These are phyloP conservation scores for Drosophila teissieri DNA, from an alignment of 1,140 invertebrate genomes.

Conservation along the genomic window DNA sequence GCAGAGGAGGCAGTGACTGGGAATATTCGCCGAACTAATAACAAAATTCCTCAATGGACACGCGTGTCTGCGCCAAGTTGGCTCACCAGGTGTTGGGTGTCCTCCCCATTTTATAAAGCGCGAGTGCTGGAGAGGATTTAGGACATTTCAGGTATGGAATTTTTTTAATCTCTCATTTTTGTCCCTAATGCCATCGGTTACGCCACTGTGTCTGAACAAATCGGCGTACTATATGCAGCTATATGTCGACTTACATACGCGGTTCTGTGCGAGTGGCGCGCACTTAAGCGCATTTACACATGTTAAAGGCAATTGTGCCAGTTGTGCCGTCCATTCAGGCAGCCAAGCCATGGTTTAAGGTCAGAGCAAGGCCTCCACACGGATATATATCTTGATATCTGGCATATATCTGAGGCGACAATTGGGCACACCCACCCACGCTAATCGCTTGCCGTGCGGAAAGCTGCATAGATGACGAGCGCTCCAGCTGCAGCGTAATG, in stretches of 20 bases:
- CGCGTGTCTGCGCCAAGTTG: conserved; percentile 23
- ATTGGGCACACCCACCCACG: conserved; percentile 76
- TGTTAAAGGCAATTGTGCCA: conserved; percentile 73
- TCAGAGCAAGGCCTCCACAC: conserved; percentile 53
- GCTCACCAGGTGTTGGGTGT: conserved; percentile 39
- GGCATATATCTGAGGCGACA: conserved; percentile 48
- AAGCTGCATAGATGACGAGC: background rate
- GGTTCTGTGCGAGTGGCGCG: conserved; percentile 70
- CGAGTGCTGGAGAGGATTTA: no score
- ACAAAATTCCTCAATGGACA: conserved; percentile 42
- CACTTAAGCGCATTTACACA: conserved; percentile 80
- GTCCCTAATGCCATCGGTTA: no score
- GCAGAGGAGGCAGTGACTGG: conserved; percentile 52
- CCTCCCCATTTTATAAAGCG: background rate
- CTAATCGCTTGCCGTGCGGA: conserved; percentile 30
- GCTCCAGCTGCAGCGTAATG: conserved; percentile 3
- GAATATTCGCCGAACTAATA: conserved; percentile 25
- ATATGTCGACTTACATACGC: conserved; percentile 4
- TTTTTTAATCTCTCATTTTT: no score
- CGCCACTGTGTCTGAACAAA: conserved; percentile 31
- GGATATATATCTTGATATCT: conserved; percentile 19
- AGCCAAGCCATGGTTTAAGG: conserved; percentile 63
- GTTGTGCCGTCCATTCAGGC: conserved; percentile 26
- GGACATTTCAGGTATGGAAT: no score
- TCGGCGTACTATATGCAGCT: conserved; percentile 1